Evolutionary conservation across 2,888 invertebrate species (phyloP), one percentile per base, ranked within the genome.

Genomic region (Drosophila nigritarsus): DNA sequence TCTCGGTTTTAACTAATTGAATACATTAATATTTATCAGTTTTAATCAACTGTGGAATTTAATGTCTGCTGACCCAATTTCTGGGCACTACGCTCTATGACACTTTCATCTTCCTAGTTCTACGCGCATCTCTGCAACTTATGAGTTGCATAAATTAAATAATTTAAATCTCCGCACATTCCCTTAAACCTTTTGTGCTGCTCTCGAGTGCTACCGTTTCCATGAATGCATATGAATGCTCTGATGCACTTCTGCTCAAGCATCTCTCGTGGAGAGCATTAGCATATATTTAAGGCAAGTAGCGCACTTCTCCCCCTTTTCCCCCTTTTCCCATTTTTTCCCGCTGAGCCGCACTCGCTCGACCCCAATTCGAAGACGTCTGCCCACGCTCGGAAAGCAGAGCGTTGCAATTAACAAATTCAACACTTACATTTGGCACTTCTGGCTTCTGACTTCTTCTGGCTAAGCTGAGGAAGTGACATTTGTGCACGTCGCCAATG

Each of bases 351-450:
- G 20, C 48, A 55, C 53, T 58, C 11, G 42, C 15, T 60, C 65
- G 75, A 75, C 77, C 75, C 38, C 61, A 34, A 75, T 78, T 13
- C 50, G 3, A 38, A n/a, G 38, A 5, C 2, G n/a, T 27, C 45
- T 67, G 48, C 64, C 68, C 73, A 68, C 67, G 73, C 62, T 34
- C 53, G 2, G 40, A 13, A 29, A 54, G 50, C 38, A 30, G 58
- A 65, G 54, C 69, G 54, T 56, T 84, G 82, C 83, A 87, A 90
- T 90, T 89, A 87, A 62, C 80, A 78, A 45, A 77, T 69, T 75
- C 81, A 71, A 82, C 85, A 85, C 81, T 80, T 78, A 80, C 70
- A 76, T 71, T 83, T 75, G 73, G 69, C 78, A 76, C 75, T 62
- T 42, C 38, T 29, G 27, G 27, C n/a, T 11, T 11, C 32, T 1